Conservation (phyloP, 2,113 vertebrate genomes). For the Calidris pugnax region DNA sequence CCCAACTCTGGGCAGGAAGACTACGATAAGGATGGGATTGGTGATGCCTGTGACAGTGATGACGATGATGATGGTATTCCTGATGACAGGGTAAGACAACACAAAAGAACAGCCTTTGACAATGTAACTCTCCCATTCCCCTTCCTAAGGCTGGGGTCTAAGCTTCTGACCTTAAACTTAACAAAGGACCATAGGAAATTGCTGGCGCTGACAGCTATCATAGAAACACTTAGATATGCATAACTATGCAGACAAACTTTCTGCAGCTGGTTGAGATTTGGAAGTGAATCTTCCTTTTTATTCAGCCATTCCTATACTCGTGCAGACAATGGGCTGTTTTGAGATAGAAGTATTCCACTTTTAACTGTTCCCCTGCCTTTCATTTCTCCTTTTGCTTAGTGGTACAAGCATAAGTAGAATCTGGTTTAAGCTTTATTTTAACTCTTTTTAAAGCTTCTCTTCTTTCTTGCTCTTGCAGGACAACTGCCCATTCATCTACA, state of each 20-base stretch:
- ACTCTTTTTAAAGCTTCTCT: background rate
- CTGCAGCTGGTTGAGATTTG: slow-evolving; percentile 41
- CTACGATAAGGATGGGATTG: slow-evolving; percentile 94
- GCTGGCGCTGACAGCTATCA: background rate
- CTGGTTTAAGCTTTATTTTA: background rate
- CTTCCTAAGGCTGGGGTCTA: background rate
- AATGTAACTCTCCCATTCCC: background rate
- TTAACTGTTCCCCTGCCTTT: background rate
- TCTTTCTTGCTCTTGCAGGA: slow-evolving; percentile 79
- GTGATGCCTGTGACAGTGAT: slow-evolving; percentile 94
- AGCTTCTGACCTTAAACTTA: background rate
- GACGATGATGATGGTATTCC: slow-evolving; percentile 95
- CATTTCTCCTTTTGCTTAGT: background rate
- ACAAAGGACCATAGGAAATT: background rate
- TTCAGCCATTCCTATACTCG: background rate
- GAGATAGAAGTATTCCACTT: slow-evolving; percentile 1
- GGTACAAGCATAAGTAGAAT: background rate
- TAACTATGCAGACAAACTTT: background rate
- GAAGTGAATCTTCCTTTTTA: background rate
- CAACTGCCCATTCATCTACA: slow-evolving; percentile 94
- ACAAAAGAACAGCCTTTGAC: background rate
- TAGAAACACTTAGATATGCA: background rate
- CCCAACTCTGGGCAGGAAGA: slow-evolving; percentile 99
- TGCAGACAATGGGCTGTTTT: background rate
- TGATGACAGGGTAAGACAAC: slow-evolving; percentile 88